Evolutionary conservation across 2,888 invertebrate species (phyloP).

Genomic region (Macrophya alboannulata): DNA sequence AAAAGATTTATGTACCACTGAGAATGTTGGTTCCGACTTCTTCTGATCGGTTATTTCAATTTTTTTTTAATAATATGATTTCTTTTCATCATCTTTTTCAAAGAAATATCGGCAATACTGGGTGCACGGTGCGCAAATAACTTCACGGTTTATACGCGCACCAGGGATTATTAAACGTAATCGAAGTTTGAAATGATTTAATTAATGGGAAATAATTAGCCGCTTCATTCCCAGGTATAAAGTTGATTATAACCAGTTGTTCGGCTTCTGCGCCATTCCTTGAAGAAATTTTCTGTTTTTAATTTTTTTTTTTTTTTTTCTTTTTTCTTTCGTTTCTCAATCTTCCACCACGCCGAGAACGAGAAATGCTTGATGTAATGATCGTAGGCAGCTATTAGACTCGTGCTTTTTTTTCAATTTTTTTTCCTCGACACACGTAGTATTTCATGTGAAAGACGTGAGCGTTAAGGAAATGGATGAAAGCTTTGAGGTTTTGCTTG

Average conservation of each 20-base stretch:
- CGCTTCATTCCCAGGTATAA: neutral
- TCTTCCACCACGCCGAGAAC: neutral
- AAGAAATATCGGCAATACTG: constrained; percentile 1
- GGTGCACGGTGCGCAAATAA: neutral
- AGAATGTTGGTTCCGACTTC: constrained; percentile 26
- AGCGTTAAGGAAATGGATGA: constrained; percentile 6
- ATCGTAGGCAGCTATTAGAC: constrained; percentile 11
- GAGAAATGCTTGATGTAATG: constrained; percentile 29
- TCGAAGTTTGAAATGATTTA: constrained; percentile 31
- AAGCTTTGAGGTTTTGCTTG: constrained; percentile 18
- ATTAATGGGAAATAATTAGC: constrained; percentile 24
- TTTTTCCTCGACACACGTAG: neutral
- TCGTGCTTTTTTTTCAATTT: neutral
- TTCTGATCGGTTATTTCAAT: neutral
- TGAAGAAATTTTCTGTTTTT: neutral
- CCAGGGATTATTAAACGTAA: constrained; percentile 20
- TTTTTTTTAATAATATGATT: neutral
- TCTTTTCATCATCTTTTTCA: neutral
- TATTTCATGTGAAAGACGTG: constrained; percentile 14
- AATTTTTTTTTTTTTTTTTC: too few relatives aligned
- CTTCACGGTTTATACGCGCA: constrained; percentile 16
- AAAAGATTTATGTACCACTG: constrained; percentile 44
- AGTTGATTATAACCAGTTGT: neutral
- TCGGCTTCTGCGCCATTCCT: neutral
- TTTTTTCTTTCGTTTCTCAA: neutral